Evolutionary conservation across 2,797 vertebrate species (phyloP), one percentile per base, ranked within the genome.

Genomic region (Sebastes taczanowskii): DNA sequence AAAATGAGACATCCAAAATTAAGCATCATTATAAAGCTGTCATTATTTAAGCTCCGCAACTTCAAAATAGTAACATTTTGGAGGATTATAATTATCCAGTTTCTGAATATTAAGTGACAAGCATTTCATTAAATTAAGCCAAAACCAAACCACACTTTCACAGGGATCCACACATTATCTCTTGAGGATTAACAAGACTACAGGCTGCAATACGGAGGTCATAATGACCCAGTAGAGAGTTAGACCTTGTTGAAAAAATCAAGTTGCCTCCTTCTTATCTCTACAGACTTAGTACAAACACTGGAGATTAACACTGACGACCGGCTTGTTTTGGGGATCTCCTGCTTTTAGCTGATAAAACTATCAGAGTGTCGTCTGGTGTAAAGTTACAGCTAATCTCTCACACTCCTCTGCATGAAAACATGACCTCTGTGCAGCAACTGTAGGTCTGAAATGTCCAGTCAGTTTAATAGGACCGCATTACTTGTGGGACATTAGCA

Each of bases 271-370:
- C 67, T 65, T 66, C 82, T 89, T 90, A 93, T 93, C 91, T 85
- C 53, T 38, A 59, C 81, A 82, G 73, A 86, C 80, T 9, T 23
- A 53, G 60, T 75, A 72, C 74, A 87, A 88, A 88, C 89, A 86
- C 46, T 52, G 9, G 11, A 82, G 91, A 87, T 93, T 89, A 89
- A 83, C 72, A 10, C 65, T 5, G 72, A 59, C 46, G 56, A 65
- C 75, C 60, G 78, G 89, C 75, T 88, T 89, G 89, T 89, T 89
- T 89, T 35, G 82, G 72, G 69, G 74, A 76, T 80, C 63, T 83
- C 49, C 77, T 86, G 65, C 81, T 77, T 83, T 80, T 3, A 71
- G 83, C 69, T 83, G 92, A 93, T 92, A 91, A 90, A 89, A 56
- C 63, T 58, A 70, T 89, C 86, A 76, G 46, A 64, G 72, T 56